Percentiles rank a stretch among this genome's conserved stretches.
phyloP scores from a whole-genome alignment of 2,888 invertebrate species.

The Sarcophaga caerulescens region DNA sequence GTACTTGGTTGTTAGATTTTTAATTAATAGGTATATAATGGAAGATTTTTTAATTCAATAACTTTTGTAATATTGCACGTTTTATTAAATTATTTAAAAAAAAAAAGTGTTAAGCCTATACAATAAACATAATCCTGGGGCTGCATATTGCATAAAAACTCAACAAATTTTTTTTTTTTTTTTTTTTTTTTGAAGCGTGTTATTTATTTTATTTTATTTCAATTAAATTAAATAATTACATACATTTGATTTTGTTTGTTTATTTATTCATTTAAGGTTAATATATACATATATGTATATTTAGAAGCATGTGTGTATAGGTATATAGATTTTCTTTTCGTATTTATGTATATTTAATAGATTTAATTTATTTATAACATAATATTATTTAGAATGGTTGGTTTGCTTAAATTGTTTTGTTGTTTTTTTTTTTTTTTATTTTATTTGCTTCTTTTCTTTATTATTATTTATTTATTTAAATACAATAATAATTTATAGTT shows the following conservation, averaged over 20 bases:
- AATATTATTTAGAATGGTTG: no score
- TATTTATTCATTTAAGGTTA: slow-evolving; percentile 20
- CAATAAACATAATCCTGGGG: slow-evolving; percentile 81
- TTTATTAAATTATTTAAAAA: slow-evolving; percentile 52
- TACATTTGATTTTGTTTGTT: not conserved
- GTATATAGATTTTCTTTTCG: slow-evolving; percentile 47
- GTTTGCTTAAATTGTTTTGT: no score
- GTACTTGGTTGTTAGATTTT: slow-evolving; percentile 72
- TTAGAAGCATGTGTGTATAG: slow-evolving; percentile 8
- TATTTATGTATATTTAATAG: slow-evolving; percentile 33
- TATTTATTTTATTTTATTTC: slow-evolving; percentile 26
- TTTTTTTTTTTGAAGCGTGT: slow-evolving; percentile 39
- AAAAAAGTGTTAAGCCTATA: slow-evolving; percentile 65
- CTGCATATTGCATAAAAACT: slow-evolving; percentile 76
- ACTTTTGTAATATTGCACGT: slow-evolving; percentile 47
- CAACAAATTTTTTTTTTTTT: slow-evolving; percentile 65
- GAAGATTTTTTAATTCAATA: slow-evolving; percentile 57
- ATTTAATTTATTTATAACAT: slow-evolving; percentile 18
- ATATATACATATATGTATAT: not conserved
- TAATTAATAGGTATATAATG: slow-evolving; percentile 62
- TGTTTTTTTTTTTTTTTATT: slow-evolving; percentile 58
- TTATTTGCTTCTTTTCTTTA: slow-evolving; percentile 41
- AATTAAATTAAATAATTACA: slow-evolving; percentile 16
- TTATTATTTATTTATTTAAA: slow-evolving; percentile 28
- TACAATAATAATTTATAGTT: slow-evolving; percentile 50